Evolutionary conservation across 2,888 invertebrate genomes (phyloP).

Genomic region (Hofmannophila pseudospretella): DNA sequence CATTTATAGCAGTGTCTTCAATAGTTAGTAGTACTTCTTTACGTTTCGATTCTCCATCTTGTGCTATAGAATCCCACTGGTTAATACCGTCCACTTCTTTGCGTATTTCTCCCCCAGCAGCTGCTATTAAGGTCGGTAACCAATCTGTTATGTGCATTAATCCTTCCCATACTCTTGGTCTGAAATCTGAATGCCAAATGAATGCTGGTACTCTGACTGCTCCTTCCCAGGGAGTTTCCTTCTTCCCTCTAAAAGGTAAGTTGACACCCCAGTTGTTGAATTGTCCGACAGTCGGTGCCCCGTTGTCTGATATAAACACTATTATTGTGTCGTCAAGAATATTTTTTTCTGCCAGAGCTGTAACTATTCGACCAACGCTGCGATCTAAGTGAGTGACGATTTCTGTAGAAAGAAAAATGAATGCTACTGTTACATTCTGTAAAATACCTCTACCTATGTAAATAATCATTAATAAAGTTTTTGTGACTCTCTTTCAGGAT

Average conservation of each 20-base stretch:
- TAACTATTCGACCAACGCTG: conserved; percentile 86
- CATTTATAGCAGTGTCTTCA: conserved; percentile 68
- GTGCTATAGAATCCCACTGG: conserved; percentile 81
- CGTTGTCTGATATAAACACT: conserved; percentile 93
- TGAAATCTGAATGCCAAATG: conserved; percentile 79
- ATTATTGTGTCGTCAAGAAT: conserved; percentile 91
- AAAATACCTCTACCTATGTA: too few relatives aligned
- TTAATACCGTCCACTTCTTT: conserved; percentile 81
- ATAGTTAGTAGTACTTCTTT: conserved; percentile 78
- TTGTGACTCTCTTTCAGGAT: too few relatives aligned
- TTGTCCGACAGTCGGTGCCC: conserved; percentile 86
- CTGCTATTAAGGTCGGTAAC: conserved; percentile 83
- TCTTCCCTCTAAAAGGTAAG: conserved; percentile 88
- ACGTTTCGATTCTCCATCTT: conserved; percentile 60
- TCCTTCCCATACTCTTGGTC: conserved; percentile 79
- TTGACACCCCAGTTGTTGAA: conserved; percentile 87
- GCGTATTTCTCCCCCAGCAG: conserved; percentile 45
- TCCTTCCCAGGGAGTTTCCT: conserved; percentile 91
- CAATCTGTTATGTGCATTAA: conserved; percentile 90
- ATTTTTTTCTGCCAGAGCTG: conserved; percentile 80
- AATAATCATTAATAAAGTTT: too few relatives aligned
- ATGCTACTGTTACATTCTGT: too few relatives aligned
- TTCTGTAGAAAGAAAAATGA: conserved; percentile 48
- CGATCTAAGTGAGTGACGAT: conserved; percentile 88
- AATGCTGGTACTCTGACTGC: conserved; percentile 87